Evolutionary conservation across 2,888 invertebrate genomes (phyloP), one percentile per base, ranked within the genome.

Genomic region (Reticulitermes lucifugus): DNA sequence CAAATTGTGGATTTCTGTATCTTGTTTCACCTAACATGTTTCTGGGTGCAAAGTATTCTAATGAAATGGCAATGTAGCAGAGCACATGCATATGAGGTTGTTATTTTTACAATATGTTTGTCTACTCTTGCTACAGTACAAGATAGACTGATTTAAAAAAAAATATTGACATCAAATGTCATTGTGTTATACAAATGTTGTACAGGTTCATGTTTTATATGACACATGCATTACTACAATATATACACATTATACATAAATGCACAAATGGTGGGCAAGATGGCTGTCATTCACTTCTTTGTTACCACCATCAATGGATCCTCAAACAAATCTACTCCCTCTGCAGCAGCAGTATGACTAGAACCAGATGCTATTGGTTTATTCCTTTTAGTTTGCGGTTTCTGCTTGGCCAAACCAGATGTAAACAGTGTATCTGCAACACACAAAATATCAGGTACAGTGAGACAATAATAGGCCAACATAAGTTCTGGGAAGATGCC

Each of bases 241-340:
- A 25, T 65, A 65, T 25, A 65, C 25, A 65, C n/a, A 65, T 25
- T 65, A 10, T n/a, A 7, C 65, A 65, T 65, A n/a, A n/a, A 65
- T 65, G 65, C n/a, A 65, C 65, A 60, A 60, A 60, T 60, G 6
- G 65, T n/a, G 12, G 65, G 25, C 65, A 65, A 65, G 3, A n/a
- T 12, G 25, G n/a, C 18, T 5, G 14, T 18, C 18, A 55, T 9
- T 77, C 46, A 77, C 46, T 77, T 77, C 46, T 51, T 77, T 21
- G 46, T 77, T 7, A 77, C n/a, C 77, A 77, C 77, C 77, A 77
- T 77, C 41, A 77, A 77, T 21, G 77, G 77, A 46, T 77, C 77
- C 46, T 77, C 77, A 46, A 77, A 77, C 77, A 77, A 77, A n/a
- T 77, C 77, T 9, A 10, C 41, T 10, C 46, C 46, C 22, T 4